Percentiles rank a stretch among this genome's conserved stretches.
phyloP scores from a whole-genome alignment of 2,888 invertebrate genomes.

The Nomada goodeniana region DNA sequence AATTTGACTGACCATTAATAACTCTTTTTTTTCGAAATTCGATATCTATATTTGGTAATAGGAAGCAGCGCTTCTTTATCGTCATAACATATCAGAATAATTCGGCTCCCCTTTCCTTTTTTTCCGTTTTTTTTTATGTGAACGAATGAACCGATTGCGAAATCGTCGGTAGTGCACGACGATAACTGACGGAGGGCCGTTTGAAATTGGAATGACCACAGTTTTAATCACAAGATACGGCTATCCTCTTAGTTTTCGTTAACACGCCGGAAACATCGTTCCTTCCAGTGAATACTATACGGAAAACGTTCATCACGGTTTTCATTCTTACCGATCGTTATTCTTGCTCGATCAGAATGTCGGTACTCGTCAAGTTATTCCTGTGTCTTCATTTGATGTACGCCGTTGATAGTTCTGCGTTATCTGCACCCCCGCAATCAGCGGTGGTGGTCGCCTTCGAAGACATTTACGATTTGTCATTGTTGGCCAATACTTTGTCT shows the following conservation, averaged over 20 bases:
- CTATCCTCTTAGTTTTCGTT: not conserved
- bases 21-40: not conserved
- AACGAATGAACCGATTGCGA: slow-evolving; percentile 37
- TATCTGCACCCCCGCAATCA: slow-evolving; percentile 77
- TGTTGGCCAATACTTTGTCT: slow-evolving; percentile 80
- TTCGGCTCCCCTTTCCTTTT: too few relatives aligned
- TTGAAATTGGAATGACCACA: slow-evolving; percentile 2
- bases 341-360: slow-evolving; percentile 36
- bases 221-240: not conserved
- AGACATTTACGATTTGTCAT: slow-evolving; percentile 78
- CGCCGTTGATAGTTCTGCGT: slow-evolving; percentile 67
- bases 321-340: slow-evolving; percentile 20
- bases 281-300: not conserved
- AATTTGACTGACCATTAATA: not conserved
- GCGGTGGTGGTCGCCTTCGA: slow-evolving; percentile 80
- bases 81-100: not conserved
- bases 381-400: slow-evolving; percentile 30
- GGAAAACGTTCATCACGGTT: not conserved
- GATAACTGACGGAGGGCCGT: slow-evolving; percentile 25
- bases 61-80: slow-evolving; percentile 5
- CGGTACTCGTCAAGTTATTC: slow-evolving; percentile 23
- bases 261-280: not conserved
- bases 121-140: slow-evolving; percentile 6
- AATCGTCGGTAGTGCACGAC: slow-evolving; percentile 16
- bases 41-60: not conserved